phyloP scores from a whole-genome alignment of 1,140 invertebrate genomes.

The Parasteatoda tepidariorum region DNA sequence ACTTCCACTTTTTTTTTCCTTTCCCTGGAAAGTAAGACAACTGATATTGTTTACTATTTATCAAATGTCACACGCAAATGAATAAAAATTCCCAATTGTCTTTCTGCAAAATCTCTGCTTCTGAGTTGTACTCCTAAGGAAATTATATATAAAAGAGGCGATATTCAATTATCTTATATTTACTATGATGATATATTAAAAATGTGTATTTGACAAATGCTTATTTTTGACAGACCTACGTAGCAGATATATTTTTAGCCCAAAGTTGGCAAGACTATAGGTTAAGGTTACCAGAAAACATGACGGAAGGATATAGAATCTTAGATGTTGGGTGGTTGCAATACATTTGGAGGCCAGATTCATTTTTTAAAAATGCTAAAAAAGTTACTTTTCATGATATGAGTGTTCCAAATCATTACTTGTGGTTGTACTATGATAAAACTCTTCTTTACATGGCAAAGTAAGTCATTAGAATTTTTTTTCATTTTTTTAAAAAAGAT shows the following conservation, averaged over 20 bases:
- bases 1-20: no score
- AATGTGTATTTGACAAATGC: background rate
- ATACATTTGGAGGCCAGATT: slow-evolving; percentile 91
- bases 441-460: slow-evolving; percentile 64
- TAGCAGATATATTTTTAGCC: slow-evolving; percentile 91
- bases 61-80: no score
- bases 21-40: no score
- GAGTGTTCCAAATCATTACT: slow-evolving; percentile 87
- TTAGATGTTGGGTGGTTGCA: slow-evolving; percentile 69
- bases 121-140: no score
- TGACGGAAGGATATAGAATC: slow-evolving; percentile 87
- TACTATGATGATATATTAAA: no score
- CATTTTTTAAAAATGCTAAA: slow-evolving; percentile 93
- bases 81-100: no score
- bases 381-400: slow-evolving; percentile 89
- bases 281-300: slow-evolving; percentile 72
- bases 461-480: slow-evolving; percentile 51
- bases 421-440: slow-evolving; percentile 64
- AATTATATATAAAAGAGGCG: no score
- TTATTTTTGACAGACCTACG: slow-evolving; percentile 81
- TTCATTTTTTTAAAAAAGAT: no score
- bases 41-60: no score
- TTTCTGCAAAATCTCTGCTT: no score
- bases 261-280: slow-evolving; percentile 89
- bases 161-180: no score